Base-by-base conservation (phyloP, 92 coral and sea anemone genomes). In the Zoanthus sansibaricus region DNA sequence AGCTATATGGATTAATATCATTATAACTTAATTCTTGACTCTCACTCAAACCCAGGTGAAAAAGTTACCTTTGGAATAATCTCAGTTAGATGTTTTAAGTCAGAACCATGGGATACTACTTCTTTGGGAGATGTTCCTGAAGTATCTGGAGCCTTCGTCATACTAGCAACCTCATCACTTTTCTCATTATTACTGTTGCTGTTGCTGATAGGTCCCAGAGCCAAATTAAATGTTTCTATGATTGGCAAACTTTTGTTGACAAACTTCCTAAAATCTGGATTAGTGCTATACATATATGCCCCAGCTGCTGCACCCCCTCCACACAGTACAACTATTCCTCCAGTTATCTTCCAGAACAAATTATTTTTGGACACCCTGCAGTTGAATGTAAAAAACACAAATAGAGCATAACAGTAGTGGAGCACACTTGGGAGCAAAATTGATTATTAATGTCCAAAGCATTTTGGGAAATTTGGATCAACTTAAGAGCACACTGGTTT, bases 151-250 rank as follows among this genome's bases (percentile, higher is more conserved):
- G 17, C 42, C 59, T 56, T 80, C 44, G 47, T 46, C 75, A 45
- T 10, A 83, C 13, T 33, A 74, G 66, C 20, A 37, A 25, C 74
- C 16, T 79, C 84, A 46, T 69, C 20, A 30, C 61, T 46, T n/a
- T 64, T 70, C n/a, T 71, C 70, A 59, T 56, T 77, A 32, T 56
- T 25, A 25, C 25, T 75, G 58, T 86, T 88, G 56, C 55, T 71
- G 66, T 71, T 72, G 11, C 42, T 56, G 16, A 82, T 86, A 45
- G 94, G 94, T 18, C 94, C 94, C 30, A 91, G 86, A 47, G 94
- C 94, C 72, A 91, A 82, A 59, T 91, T 91, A 77, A 91, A 91
- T 5, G 94, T 91, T 56, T 91, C 98, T 77, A 94, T 87, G 32
- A 87, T 83, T 25, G 98, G 95, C 15, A 92, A 79, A 77, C 93